Percentiles rank a stretch among this genome's conserved stretches.
phyloP scores from a whole-genome alignment of 2,797 vertebrate species.

The Neostethus bicornis region DNA sequence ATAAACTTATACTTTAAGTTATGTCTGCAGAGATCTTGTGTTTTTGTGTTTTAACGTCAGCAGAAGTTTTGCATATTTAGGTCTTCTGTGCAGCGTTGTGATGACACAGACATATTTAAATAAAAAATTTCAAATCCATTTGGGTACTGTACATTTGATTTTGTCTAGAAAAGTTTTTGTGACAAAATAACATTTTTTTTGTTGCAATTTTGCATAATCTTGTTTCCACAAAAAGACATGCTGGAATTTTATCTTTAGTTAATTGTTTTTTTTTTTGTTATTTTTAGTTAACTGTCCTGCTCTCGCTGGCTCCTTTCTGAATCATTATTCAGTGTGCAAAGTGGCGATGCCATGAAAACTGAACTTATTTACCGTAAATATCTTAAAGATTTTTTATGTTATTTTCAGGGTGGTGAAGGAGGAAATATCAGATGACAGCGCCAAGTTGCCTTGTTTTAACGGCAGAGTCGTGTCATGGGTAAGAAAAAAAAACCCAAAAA shows the following conservation, averaged over 20 bases:
- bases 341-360: conserved; percentile 26
- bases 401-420: conserved; percentile 89
- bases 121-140: not conserved
- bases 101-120: too few species aligned
- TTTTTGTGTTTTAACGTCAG: too few species aligned
- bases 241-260: too few species aligned
- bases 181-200: conserved; percentile 5
- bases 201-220: too few species aligned
- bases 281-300: too few species aligned
- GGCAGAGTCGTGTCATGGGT: conserved; percentile 91
- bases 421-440: conserved; percentile 90
- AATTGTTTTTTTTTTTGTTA: too few species aligned
- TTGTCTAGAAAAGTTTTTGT: conserved; percentile 15
- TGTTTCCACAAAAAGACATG: too few species aligned
- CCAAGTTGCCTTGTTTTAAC: conserved; percentile 89
- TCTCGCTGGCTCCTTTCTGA: not conserved
- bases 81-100: too few species aligned
- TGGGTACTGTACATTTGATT: conserved; percentile 18
- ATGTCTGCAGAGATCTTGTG: too few species aligned
- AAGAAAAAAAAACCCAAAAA: conserved; percentile 48
- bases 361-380: conserved; percentile 13
- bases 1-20: too few species aligned
- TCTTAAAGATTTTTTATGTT: conserved; percentile 28
- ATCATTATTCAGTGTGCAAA: not conserved
- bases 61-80: too few species aligned